phyloP scores from a whole-genome alignment of 2,797 vertebrate species.

The Meriones psammophilus region DNA sequence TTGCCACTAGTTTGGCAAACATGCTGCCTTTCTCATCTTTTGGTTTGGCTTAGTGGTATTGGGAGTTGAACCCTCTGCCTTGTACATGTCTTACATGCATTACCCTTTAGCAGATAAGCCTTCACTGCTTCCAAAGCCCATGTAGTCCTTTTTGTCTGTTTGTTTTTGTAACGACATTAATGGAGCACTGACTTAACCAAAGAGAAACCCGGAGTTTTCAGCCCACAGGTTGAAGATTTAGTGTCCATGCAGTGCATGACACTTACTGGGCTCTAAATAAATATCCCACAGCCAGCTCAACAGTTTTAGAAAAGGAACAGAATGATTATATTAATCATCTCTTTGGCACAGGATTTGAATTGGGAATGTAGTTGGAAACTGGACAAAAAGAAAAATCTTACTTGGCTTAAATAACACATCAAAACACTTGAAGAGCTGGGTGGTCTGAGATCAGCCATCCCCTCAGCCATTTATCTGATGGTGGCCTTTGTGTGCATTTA shows the following conservation, averaged over 20 bases:
- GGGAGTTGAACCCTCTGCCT: background rate
- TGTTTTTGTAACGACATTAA: background rate
- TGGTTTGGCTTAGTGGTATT: background rate
- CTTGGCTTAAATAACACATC: slow-evolving; percentile 67
- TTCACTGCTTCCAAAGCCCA: background rate
- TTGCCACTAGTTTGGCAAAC: background rate
- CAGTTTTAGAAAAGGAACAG: slow-evolving; percentile 68
- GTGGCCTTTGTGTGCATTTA: slow-evolving; percentile 79
- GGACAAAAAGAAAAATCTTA: slow-evolving; percentile 65
- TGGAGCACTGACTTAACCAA: slow-evolving; percentile 24
- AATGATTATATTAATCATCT: slow-evolving; percentile 65
- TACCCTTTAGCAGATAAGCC: background rate
- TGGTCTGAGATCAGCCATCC: slow-evolving; percentile 74
- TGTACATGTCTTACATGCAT: background rate
- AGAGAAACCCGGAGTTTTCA: slow-evolving; percentile 9
- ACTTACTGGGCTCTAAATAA: slow-evolving; percentile 50
- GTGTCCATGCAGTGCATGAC: background rate
- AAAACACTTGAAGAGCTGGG: slow-evolving; percentile 67
- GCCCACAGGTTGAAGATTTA: slow-evolving; percentile 38
- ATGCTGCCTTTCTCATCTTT: background rate
- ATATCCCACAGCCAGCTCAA: slow-evolving; percentile 41
- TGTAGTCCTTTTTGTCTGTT: background rate
- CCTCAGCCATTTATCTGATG: slow-evolving; percentile 74
- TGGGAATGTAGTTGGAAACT: slow-evolving; percentile 65
- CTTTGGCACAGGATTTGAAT: slow-evolving; percentile 67